phyloP scores from a whole-genome alignment of 2,888 invertebrate genomes.

The Drosophila macrothrix region DNA sequence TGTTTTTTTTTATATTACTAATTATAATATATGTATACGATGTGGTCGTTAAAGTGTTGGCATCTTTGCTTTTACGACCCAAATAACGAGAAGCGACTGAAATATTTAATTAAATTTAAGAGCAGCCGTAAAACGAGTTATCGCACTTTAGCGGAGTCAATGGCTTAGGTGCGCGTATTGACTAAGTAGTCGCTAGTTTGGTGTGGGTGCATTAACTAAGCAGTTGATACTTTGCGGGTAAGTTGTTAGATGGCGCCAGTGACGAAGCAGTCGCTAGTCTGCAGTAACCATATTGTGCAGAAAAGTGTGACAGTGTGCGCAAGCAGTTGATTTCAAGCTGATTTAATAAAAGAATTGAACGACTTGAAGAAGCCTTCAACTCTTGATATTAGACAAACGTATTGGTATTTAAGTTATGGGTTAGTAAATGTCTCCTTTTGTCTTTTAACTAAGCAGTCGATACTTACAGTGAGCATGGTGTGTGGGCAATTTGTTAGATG shows the following conservation, averaged over 20 bases:
- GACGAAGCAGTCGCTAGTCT: neutral
- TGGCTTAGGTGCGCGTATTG: neutral
- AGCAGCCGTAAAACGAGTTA: conserved; percentile 39
- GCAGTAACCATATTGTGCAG: neutral
- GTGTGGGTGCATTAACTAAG: neutral
- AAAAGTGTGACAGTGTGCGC: neutral
- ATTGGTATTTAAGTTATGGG: too few relatives aligned
- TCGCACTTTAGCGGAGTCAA: conserved; percentile 5
- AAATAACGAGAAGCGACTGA: conserved; percentile 32
- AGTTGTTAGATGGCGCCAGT: neutral
- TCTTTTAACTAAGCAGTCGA: neutral
- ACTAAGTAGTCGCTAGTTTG: conserved; percentile 3
- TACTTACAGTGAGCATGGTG: neutral
- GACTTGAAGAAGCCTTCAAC: neutral
- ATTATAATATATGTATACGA: conserved; percentile 72
- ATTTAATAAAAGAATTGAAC: neutral
- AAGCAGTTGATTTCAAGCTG: neutral
- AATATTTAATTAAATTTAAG: conserved; percentile 37
- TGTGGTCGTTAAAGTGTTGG: conserved; percentile 62
- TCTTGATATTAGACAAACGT: too few relatives aligned
- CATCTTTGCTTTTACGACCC: conserved; percentile 39
- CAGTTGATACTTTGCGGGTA: neutral
- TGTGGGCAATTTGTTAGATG: neutral
- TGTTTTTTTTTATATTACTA: conserved; percentile 50
- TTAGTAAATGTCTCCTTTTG: too few relatives aligned